Conservation (phyloP, 1,140 invertebrate genomes). For the Cryptotermes secundus region DNA sequence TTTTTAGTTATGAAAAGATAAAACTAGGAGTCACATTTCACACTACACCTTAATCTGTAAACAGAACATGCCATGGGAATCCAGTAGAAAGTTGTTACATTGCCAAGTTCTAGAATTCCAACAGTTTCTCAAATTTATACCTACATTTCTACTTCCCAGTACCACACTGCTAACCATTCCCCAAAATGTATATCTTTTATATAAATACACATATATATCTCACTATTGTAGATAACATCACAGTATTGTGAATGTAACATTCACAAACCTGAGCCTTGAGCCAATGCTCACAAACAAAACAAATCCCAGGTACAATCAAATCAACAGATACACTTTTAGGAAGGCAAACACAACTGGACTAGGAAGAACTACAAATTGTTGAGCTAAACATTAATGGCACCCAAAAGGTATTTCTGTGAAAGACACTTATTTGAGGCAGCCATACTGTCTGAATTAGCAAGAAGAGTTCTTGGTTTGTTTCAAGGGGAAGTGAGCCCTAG, state of each 20-base stretch:
- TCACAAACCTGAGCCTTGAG: slow-evolving; percentile 17
- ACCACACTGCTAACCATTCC: slow-evolving; percentile 12
- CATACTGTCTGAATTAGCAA: too few species aligned
- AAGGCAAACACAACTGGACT: not conserved
- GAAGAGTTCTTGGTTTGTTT: too few species aligned
- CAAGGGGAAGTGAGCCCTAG: too few species aligned
- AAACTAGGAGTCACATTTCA: not conserved
- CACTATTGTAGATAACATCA: slow-evolving; percentile 4
- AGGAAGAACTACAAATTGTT: not conserved
- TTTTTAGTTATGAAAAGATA: not conserved
- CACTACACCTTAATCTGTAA: not conserved
- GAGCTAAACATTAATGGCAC: too few species aligned
- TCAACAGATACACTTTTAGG: not conserved
- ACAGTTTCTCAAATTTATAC: not conserved
- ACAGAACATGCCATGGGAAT: not conserved
- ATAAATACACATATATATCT: not conserved
- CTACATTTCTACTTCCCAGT: not conserved
- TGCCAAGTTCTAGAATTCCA: not conserved
- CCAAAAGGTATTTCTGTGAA: too few species aligned
- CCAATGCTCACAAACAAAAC: not conserved
- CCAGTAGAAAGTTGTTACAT: not conserved
- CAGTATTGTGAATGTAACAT: slow-evolving; percentile 12
- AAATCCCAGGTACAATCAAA: not conserved
- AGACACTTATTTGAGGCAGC: too few species aligned
- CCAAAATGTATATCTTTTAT: slow-evolving; percentile 5